phyloP scores from a whole-genome alignment of 2,113 vertebrate species.

The Erinaceus europaeus region DNA sequence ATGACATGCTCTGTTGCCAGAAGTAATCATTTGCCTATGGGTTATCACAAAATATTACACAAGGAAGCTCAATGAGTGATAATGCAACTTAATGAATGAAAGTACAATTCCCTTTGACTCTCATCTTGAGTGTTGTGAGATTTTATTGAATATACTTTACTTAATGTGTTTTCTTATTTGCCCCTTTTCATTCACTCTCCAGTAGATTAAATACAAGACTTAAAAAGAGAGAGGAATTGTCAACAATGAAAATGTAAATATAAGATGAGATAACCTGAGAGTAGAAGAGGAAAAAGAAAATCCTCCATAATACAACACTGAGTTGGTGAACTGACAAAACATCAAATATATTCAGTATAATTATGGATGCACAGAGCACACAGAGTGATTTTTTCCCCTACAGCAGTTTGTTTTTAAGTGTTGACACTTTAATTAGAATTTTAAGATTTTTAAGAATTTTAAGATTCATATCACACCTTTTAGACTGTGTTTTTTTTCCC shows the following conservation, averaged over 20 bases:
- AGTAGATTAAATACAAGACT: constrained; percentile 21
- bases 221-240: constrained; percentile 27
- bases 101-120: background rate
- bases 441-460: no score
- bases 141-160: constrained; percentile 21
- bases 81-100: constrained; percentile 27
- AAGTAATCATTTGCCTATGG: fast-evolving
- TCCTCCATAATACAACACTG: background rate
- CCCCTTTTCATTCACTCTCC: no score
- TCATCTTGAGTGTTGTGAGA: background rate
- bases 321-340: background rate
- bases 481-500: no score
- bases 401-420: background rate
- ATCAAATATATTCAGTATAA: background rate
- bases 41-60: background rate
- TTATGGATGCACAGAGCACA: no score
- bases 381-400: no score
- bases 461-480: no score
- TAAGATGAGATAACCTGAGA: constrained; percentile 36
- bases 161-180: background rate
- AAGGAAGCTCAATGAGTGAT: background rate
- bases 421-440: no score
- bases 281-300: background rate
- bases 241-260: constrained; percentile 16
- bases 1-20: no score